Base-by-base conservation (phyloP, 92 coral and sea anemone genomes). In the Zoanthus solanderi region DNA sequence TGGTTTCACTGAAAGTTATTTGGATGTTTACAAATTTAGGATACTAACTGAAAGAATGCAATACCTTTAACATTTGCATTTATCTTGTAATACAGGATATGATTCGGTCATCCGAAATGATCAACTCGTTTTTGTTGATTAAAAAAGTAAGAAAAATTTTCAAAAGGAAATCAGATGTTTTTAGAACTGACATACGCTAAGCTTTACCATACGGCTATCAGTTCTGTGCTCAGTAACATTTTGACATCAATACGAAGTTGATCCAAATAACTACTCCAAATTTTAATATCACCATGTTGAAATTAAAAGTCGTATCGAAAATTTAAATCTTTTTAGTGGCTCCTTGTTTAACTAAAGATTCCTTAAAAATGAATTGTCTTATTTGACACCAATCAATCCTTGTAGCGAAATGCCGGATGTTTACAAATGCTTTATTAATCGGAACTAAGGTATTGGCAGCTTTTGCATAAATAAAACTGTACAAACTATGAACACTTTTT, bases 261-360 rank as follows among this genome's bases (percentile, higher is more conserved):
- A 46, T 44, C 10, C 47, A 46, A 81, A 66, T 29, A 50, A 45
- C 7, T 30, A 11, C 10, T 71, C 48, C 10, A 28, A 12, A 28
- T 42, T 53, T 42, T 15, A 16, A 13, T 17, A 42, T 45, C 11
- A 12, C 23, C 66, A n/a, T 34, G 42, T 71, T 75, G 29, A 37
- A 6, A 50, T 14, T 32, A 31, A 30, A 12, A 18, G 17, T 23
- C 54, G 5, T 7, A 18, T 57, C 46, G 76, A 74, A 73, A 91
- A 88, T 87, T 91, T 87, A 78, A 88, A 90, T 90, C 83, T 4
- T 37, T 90, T 78, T 69, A 71, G 69, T 32, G 16, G 73, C 31
- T 32, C n/a, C 91, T 60, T 79, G 61, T 83, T 83, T 78, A 87
- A 46, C 76, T 87, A 61, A 76, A 87, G 86, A 50, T 29, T 77